Base-by-base conservation (phyloP, 2,888 invertebrate species). In the Eumerus sabulonum region DNA sequence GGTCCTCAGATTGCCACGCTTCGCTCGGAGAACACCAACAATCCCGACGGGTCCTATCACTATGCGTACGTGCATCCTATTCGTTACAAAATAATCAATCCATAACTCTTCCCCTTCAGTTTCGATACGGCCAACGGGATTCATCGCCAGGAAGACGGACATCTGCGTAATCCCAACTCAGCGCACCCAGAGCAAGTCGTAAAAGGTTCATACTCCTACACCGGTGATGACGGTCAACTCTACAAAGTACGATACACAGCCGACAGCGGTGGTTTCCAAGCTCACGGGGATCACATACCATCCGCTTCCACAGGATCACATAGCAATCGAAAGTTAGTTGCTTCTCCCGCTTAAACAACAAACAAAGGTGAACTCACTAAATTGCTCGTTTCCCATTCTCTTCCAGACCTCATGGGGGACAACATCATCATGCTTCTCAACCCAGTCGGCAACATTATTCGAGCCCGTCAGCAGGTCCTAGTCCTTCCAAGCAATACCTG, bases 191-290 rank as follows among this genome's bases (percentile, higher is more conserved):
- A 92, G 81, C 91, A 92, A 86, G 91, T 91, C 3, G 92, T 92
- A 5, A 90, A 91, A 84, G 92, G 92, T 64, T 92, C 92, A 17
- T 92, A 92, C 84, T 92, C 92, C 4, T 92, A 92, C 83, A 90
- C 92, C 9, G 92, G 92, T 11, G 92, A 92, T 83, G 91, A 92
- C 85, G 92, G 92, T 45, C 90, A 91, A 83, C 90, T 90, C 13
- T 92, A 92, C 81, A 92, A 92, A 13, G 92, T 92, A 3, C 90
- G 91, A 83, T 94, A 94, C 85, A 91, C 93, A 67, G 94, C 94
- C 62, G 94, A 95, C 86, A 92, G 93, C 83, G 93, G 93, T 85
- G 95, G 95, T 68, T 95, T 94, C 88, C 92, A 93, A 85, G 93
- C 94, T 11, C 91, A 92, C 84, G 95, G 95, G 59, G 93, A 93